Evolutionary conservation across 2,888 invertebrate genomes (phyloP).

Genomic region (Euplexia lucipara): DNA sequence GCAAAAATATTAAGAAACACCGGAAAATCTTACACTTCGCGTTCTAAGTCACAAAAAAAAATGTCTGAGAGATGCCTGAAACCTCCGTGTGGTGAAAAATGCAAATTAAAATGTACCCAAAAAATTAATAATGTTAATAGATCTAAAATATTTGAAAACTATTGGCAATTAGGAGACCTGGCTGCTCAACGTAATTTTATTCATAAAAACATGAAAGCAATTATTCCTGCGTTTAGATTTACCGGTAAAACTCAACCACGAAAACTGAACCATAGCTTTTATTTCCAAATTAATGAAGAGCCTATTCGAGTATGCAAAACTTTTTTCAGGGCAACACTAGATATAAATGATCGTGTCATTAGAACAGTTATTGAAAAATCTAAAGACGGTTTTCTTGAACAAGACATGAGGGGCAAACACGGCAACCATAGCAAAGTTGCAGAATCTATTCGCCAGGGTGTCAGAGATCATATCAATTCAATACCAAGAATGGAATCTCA

Average conservation of each 20-base stretch:
- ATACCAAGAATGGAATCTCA: slow-evolving; percentile 6
- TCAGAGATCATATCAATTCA: slow-evolving; percentile 1
- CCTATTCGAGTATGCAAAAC: slow-evolving; percentile 8
- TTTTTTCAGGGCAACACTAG: slow-evolving; percentile 8
- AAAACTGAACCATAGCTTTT: slow-evolving; percentile 10
- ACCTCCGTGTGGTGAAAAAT: slow-evolving; percentile 3
- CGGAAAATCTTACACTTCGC: slow-evolving; percentile 2
- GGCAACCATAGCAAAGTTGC: slow-evolving; percentile 4
- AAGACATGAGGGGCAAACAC: slow-evolving; percentile 7
- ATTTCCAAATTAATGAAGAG: neutral
- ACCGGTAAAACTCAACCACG: slow-evolving; percentile 2
- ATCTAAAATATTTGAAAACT: neutral
- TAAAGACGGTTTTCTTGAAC: slow-evolving; percentile 3
- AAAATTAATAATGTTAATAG: neutral
- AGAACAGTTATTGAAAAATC: slow-evolving; percentile 3
- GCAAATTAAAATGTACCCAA: neutral
- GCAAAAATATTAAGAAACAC: slow-evolving; percentile 3
- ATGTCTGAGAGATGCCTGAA: neutral
- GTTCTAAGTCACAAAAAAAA: slow-evolving; percentile 4
- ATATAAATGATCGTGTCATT: slow-evolving; percentile 5
- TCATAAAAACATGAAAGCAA: slow-evolving; percentile 1
- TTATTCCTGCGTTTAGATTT: slow-evolving; percentile 7
- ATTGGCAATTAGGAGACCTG: slow-evolving; percentile 5
- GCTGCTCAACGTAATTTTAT: slow-evolving; percentile 3
- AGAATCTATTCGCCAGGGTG: slow-evolving; percentile 5